A percentile compares a stretch with the other conserved stretches of the same genome.
Evolutionary conservation across 2,888 invertebrate species (phyloP).

Genomic region (Orthosia gracilis): DNA sequence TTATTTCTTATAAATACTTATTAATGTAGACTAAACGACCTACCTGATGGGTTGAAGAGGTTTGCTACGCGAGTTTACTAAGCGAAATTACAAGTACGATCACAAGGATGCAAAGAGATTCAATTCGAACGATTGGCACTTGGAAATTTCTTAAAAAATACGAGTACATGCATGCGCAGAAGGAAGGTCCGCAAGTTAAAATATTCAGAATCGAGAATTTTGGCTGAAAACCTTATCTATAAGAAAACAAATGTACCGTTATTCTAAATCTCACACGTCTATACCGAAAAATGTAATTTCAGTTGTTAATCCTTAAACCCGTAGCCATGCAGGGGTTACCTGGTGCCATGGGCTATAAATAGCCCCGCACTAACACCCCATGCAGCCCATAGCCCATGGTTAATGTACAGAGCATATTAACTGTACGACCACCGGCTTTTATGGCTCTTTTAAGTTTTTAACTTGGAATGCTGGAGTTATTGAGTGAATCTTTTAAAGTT

Average conservation of each 20-base stretch:
- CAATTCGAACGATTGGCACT: no score
- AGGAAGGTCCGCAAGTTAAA: no score
- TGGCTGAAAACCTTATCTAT: not conserved
- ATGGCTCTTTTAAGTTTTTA: conserved; percentile 63
- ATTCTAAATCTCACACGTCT: not conserved
- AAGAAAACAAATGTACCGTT: not conserved
- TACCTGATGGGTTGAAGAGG: no score
- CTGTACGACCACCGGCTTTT: conserved; percentile 64
- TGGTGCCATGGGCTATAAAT: conserved; percentile 66
- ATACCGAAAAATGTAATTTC: conserved; percentile 23
- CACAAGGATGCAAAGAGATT: no score
- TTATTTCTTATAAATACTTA: no score
- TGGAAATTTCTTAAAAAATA: no score
- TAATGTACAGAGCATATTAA: conserved; percentile 68
- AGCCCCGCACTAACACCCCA: conserved; percentile 63
- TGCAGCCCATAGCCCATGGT: conserved; percentile 55
- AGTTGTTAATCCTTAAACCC: conserved; percentile 31
- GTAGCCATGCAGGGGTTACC: conserved; percentile 61
- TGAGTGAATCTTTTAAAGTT: not conserved
- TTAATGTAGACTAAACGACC: no score
- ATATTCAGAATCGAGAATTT: no score
- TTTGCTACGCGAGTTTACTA: no score
- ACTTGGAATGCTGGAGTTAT: conserved; percentile 43
- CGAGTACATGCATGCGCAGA: no score
- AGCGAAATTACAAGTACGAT: no score